These are phyloP conservation scores for Microvelia longipes DNA, from an alignment of 1,140 invertebrate genomes.

Conservation along the genomic window DNA sequence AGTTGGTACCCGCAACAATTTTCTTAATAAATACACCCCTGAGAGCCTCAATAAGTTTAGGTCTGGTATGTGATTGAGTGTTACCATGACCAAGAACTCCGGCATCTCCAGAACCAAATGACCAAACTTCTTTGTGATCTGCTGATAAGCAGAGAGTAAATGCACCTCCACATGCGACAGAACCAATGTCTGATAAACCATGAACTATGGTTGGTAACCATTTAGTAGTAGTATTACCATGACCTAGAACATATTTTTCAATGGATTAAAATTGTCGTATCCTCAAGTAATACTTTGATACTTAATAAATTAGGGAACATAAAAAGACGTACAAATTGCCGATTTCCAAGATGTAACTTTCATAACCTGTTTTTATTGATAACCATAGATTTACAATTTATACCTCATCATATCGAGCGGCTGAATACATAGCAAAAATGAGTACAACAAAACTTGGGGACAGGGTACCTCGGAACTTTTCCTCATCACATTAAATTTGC, in stretches of 20 bases:
- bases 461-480: no score
- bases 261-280: no score
- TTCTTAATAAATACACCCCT: slow-evolving; percentile 41
- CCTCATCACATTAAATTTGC: no score
- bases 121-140: slow-evolving; percentile 48
- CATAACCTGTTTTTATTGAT: no score
- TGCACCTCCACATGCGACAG: slow-evolving; percentile 45
- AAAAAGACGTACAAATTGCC: no score
- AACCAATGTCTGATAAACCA: slow-evolving; percentile 39
- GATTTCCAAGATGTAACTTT: no score
- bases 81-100: slow-evolving; percentile 47
- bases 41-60: slow-evolving; percentile 45
- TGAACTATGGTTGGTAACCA: slow-evolving; percentile 40
- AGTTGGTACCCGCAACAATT: slow-evolving; percentile 42
- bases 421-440: no score
- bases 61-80: slow-evolving; percentile 36
- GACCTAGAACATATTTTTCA: slow-evolving; percentile 29
- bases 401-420: no score
- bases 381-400: no score
- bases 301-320: no score
- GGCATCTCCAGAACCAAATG: slow-evolving; percentile 44
- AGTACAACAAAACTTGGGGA: no score
- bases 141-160: slow-evolving; percentile 44
- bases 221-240: slow-evolving; percentile 36
- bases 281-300: no score